Evolutionary conservation across 2,797 vertebrate species (phyloP).

Genomic region (Gobio occitaniae): DNA sequence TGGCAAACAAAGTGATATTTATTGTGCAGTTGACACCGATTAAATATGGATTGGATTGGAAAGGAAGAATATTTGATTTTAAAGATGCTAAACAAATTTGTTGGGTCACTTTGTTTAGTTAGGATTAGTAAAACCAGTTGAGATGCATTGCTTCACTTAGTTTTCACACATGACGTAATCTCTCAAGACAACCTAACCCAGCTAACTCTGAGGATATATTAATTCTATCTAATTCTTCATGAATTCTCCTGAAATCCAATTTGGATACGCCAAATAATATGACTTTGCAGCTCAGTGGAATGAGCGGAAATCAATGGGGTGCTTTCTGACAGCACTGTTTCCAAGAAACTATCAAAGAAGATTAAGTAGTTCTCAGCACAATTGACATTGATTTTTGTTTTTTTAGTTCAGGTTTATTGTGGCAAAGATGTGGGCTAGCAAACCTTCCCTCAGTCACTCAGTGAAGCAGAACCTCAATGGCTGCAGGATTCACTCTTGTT

Average conservation of each 20-base stretch:
- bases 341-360: conserved; percentile 10
- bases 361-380: conserved; percentile 15
- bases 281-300: not conserved
- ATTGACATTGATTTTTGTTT: conserved; percentile 24
- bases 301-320: not conserved
- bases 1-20: not conserved
- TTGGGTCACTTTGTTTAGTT: not conserved
- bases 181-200: not conserved
- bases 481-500: not conserved
- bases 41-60: not conserved
- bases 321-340: not conserved
- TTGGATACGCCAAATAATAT: not conserved
- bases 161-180: not conserved
- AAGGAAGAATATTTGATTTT: not conserved
- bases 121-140: not conserved
- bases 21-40: not conserved
- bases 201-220: not conserved
- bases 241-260: not conserved
- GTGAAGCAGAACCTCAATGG: not conserved
- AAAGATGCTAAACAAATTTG: not conserved
- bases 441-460: not conserved
- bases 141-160: not conserved
- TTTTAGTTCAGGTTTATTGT: not conserved
- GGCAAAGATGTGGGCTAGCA: not conserved
- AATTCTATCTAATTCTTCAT: not conserved